Evolutionary conservation across 2,888 invertebrate species (phyloP).

Genomic region (Ernsta delagoae): DNA sequence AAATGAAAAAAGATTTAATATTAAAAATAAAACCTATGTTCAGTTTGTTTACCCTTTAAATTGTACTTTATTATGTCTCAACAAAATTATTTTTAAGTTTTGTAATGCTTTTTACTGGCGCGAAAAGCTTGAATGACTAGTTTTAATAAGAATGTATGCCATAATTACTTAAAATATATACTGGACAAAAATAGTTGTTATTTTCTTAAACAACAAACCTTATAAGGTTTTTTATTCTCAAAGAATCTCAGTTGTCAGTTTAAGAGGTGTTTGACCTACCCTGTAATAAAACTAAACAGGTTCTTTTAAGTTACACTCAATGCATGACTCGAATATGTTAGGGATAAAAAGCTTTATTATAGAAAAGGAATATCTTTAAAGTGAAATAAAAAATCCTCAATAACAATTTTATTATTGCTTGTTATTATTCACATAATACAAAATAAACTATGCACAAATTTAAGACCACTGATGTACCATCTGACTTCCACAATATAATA

Average conservation of each 20-base stretch:
- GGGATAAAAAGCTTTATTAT: neutral
- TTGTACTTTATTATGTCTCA: neutral
- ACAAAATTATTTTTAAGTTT: neutral
- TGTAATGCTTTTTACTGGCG: slow-evolving; percentile 6
- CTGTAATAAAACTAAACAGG: slow-evolving; percentile 6
- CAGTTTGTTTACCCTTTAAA: neutral
- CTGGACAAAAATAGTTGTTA: slow-evolving; percentile 30
- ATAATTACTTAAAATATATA: slow-evolving; percentile 42
- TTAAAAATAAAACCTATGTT: no score
- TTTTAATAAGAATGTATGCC: slow-evolving; percentile 43
- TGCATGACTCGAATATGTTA: neutral
- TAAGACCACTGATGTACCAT: slow-evolving; percentile 78
- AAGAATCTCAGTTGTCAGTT: slow-evolving; percentile 3
- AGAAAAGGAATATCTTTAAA: neutral
- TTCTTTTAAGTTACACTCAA: neutral
- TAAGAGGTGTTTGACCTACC: slow-evolving; percentile 12
- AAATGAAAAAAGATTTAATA: no score
- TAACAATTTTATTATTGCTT: slow-evolving; percentile 88
- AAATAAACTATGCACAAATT: slow-evolving; percentile 88
- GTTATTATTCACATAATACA: slow-evolving; percentile 88
- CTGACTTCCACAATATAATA: slow-evolving; percentile 67
- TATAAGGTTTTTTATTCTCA: neutral
- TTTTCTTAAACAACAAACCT: neutral
- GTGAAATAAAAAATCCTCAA: slow-evolving; percentile 55
- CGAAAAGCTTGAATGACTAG: slow-evolving; percentile 21